Evolutionary conservation across 2,113 vertebrate species (phyloP).

Genomic region (Australoheros scitulus): DNA sequence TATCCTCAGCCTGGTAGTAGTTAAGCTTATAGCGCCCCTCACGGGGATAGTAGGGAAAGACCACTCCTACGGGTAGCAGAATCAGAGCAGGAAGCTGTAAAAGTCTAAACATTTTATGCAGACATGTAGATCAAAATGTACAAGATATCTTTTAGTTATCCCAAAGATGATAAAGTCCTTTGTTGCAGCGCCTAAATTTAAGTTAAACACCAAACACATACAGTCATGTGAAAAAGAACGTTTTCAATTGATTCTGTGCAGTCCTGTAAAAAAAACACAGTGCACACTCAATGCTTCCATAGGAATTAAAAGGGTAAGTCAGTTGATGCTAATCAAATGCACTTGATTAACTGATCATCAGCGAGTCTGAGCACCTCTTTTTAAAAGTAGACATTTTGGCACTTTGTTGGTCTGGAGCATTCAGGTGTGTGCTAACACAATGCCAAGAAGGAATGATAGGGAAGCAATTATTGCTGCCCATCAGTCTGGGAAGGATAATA

Average conservation of each 20-base stretch:
- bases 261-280: background rate
- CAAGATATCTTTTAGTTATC: background rate
- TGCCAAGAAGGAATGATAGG: too few relatives aligned
- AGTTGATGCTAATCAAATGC: background rate
- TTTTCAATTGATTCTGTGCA: background rate
- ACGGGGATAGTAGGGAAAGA: conserved; percentile 92
- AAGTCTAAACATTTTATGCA: background rate
- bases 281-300: background rate
- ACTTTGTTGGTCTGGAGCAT: background rate
- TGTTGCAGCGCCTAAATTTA: background rate
- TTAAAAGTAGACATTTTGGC: background rate
- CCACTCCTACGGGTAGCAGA: conserved; percentile 83
- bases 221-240: accelerated
- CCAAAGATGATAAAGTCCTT: background rate
- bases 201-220: background rate
- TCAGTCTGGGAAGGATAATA: background rate
- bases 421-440: background rate
- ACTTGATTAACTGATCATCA: accelerated
- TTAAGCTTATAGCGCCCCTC: conserved; percentile 92
- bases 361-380: background rate
- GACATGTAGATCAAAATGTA: background rate
- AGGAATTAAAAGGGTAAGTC: background rate
- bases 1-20: conserved; percentile 86
- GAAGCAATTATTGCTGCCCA: background rate
- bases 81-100: background rate